Evolutionary conservation across 2,113 vertebrate genomes (phyloP), one percentile per base, ranked within the genome.

Genomic region (Ciconia boyciana): DNA sequence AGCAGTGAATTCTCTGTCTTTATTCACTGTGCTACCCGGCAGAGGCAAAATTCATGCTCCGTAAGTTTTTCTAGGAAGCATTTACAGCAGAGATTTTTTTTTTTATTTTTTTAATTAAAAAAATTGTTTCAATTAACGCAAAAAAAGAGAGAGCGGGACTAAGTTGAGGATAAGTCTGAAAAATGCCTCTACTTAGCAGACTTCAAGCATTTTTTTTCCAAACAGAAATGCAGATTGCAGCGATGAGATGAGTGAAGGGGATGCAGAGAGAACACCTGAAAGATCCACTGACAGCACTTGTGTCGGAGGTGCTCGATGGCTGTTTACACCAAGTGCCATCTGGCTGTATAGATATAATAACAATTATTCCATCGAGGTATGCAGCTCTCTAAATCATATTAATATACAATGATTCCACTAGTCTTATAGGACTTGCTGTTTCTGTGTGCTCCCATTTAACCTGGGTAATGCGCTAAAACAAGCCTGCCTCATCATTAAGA

Each of bases 261-360:
- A 88, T 21, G 66, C 65, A 16, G 89, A 81, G 55, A 31, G 77
- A 92, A 89, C 93, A 96, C 97, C 98, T 98, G 97, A 97, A 96
- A 94, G 93, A 90, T 92, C 97, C 95, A 65, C 97, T 96, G 97
- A 54, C 96, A 68, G 81, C 95, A 36, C 97, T 91, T 21, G 91
- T 83, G 95, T 79, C 89, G 69, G 96, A 95, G 98, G 97, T 97
- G 87, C 97, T 98, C 92, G 95, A 82, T 96, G 97, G 96, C 98
- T 98, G 97, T 98, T 98, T 98, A 97, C 97, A 93, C 97, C 98
- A n/a, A 97, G 96, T 98, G 96, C 98, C 98, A 98, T 98, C 98
- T 98, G 98, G 98, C 98, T 97, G 84, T 92, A 83, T 79, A 98
- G 98, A 98, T 98, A 98, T 95, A 97, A 97, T 94, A 98, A 98